These are phyloP conservation scores for Drosophila willistoni DNA, from an alignment of 1,140 invertebrate species.

Conservation along the genomic window DNA sequence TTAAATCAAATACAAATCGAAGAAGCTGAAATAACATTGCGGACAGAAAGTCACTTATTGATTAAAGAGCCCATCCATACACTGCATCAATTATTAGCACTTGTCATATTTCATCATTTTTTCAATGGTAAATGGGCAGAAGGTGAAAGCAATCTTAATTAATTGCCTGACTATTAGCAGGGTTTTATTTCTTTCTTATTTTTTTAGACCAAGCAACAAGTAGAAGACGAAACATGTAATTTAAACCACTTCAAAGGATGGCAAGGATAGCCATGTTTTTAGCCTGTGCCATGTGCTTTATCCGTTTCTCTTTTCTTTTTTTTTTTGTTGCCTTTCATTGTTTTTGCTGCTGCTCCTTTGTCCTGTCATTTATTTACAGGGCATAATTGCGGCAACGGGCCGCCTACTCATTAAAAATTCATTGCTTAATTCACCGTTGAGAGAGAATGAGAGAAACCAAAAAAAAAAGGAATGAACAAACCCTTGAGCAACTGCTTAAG, in stretches of 20 bases:
- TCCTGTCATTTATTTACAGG: constrained; percentile 14
- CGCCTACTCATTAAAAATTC: constrained; percentile 66
- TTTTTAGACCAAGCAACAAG: constrained; percentile 9
- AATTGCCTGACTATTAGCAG: constrained; percentile 59
- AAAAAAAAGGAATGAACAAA: not conserved
- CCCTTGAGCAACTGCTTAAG: not conserved
- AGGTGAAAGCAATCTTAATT: constrained; percentile 45
- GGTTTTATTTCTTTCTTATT: not conserved
- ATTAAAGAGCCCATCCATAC: not conserved
- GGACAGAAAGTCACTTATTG: not conserved
- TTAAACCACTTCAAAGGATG: constrained; percentile 22
- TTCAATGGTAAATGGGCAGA: not conserved
- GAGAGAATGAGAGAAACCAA: constrained; percentile 22
- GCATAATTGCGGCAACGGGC: constrained; percentile 4
- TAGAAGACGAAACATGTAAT: constrained; percentile 52
- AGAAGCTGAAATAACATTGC: constrained; percentile 2
- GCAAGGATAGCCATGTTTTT: not conserved
- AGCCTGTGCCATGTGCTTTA: constrained; percentile 4
- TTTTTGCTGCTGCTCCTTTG: not conserved
- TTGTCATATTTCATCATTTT: constrained; percentile 56
- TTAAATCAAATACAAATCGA: constrained; percentile 60
- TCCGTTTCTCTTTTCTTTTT: constrained; percentile 2
- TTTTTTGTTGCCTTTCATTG: not conserved
- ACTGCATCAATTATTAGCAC: constrained; percentile 49
- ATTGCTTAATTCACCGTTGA: constrained; percentile 55